These are phyloP conservation scores for Coleophora deauratella DNA, from an alignment of 2,888 invertebrate species.

Conservation along the genomic window DNA sequence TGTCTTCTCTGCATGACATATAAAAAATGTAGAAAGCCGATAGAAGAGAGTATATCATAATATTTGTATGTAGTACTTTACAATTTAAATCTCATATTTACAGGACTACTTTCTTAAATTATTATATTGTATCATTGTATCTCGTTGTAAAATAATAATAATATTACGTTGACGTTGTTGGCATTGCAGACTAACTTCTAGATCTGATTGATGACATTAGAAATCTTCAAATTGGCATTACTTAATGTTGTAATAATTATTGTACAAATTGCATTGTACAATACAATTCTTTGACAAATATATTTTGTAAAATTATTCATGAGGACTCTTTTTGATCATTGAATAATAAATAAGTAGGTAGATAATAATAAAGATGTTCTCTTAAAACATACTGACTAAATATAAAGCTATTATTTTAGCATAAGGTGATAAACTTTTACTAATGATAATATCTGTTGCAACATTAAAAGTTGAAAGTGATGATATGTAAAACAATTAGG, in stretches of 20 bases:
- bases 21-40: conserved; percentile 20
- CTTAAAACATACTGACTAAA: conserved; percentile 53
- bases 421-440: conserved; percentile 48
- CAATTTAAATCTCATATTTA: conserved; percentile 1
- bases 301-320: conserved; percentile 6
- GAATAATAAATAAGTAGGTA: conserved; percentile 39
- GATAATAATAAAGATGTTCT: conserved; percentile 47
- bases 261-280: conserved; percentile 14
- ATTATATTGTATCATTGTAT: too few relatives aligned
- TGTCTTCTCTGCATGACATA: conserved; percentile 40
- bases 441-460: conserved; percentile 55
- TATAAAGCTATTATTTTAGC: conserved; percentile 38
- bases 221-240: conserved; percentile 5
- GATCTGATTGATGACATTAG: background rate
- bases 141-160: too few relatives aligned
- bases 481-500: conserved; percentile 22
- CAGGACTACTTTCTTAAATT: background rate
- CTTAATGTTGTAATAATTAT: too few relatives aligned
- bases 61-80: conserved; percentile 8
- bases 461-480: conserved; percentile 32
- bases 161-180: background rate
- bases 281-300: conserved; percentile 11
- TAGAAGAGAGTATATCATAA: conserved; percentile 14
- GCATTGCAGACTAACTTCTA: background rate
- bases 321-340: conserved; percentile 17